Conservation (phyloP, 1,140 invertebrate genomes). For the Lucilia cuprina region DNA sequence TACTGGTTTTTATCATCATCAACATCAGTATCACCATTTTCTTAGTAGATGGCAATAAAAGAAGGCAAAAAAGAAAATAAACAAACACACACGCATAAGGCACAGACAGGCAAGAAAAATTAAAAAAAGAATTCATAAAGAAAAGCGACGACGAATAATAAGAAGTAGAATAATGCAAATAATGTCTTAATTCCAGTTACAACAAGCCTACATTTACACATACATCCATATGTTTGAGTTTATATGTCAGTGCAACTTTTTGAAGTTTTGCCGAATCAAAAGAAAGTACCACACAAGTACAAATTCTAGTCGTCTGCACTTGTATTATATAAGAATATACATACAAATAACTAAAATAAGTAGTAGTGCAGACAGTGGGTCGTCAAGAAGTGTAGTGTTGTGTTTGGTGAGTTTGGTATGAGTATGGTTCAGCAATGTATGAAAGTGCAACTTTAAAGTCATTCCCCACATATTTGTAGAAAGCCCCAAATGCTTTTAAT, state of each 20-base stretch:
- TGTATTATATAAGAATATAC: background rate
- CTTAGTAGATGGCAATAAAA: conserved; percentile 21
- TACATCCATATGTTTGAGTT: no score
- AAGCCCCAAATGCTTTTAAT: no score
- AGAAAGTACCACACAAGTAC: conserved; percentile 27
- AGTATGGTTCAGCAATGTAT: no score
- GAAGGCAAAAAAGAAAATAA: no score
- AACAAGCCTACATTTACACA: background rate
- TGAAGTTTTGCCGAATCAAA: conserved; percentile 21
- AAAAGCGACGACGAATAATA: conserved; percentile 19
- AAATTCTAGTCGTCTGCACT: conserved; percentile 29
- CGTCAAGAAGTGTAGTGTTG: background rate
- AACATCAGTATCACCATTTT: no score
- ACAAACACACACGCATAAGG: conserved; percentile 4
- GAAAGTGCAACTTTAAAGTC: no score
- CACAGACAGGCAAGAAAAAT: background rate
- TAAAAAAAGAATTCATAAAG: background rate
- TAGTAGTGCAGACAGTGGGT: background rate
- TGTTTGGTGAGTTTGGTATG: background rate
- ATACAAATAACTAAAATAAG: no score
- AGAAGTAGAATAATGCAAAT: conserved; percentile 28
- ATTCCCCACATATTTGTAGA: no score
- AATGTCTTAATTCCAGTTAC: conserved; percentile 31
- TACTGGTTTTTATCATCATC: background rate
- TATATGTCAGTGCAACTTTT: background rate